A percentile compares a stretch with the other conserved stretches of the same genome.
phyloP scores from a whole-genome alignment of 2,113 vertebrate species.

The Glaucomys volans region DNA sequence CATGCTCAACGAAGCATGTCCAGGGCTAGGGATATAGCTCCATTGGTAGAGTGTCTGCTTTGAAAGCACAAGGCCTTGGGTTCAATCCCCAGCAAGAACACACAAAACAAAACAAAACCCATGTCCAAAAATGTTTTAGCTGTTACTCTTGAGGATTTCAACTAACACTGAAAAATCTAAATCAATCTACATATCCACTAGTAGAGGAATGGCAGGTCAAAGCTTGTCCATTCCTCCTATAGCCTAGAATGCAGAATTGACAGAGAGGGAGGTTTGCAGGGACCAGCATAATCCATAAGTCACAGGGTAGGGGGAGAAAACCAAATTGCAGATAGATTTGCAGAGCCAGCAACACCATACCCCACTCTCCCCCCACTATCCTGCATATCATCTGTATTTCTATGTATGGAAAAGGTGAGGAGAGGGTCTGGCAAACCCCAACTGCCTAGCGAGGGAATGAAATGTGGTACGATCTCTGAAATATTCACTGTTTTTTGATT shows the following conservation, averaged over 20 bases:
- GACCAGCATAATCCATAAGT: background rate
- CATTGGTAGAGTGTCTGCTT: no score
- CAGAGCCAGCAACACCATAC: background rate
- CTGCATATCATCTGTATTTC: background rate
- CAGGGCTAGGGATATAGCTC: no score
- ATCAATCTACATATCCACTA: background rate
- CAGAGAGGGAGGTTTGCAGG: background rate
- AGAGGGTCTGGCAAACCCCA: background rate
- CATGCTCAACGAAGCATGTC: background rate
- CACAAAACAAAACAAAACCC: no score
- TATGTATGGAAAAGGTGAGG: background rate
- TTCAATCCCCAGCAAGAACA: no score
- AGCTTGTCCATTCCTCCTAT: background rate
- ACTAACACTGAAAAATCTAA: background rate
- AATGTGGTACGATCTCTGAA: background rate
- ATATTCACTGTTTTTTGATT: background rate
- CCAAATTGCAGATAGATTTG: background rate
- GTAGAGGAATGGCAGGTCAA: background rate
- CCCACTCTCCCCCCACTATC: background rate
- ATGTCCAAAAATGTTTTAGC: constrained; percentile 6
- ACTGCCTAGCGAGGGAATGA: background rate
- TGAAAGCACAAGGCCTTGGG: no score
- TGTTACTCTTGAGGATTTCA: background rate
- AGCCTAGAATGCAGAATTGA: background rate
- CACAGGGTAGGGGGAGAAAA: background rate